Conservation (phyloP, 2,113 vertebrate genomes). For the Perca fluviatilis region DNA sequence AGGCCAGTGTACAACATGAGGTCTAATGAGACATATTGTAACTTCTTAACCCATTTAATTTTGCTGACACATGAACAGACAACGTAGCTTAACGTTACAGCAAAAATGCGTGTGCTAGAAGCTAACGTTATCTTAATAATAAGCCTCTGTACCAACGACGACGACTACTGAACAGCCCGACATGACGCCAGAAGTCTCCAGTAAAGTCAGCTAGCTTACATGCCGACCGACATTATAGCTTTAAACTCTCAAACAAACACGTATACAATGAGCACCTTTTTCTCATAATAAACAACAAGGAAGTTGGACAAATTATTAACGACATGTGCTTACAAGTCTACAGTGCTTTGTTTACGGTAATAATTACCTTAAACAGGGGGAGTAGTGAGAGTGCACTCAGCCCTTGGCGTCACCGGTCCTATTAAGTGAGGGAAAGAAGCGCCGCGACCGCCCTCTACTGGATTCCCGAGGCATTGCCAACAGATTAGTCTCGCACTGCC, state of each 20-base stretch:
- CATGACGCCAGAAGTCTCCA: neutral
- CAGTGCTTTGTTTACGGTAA: neutral
- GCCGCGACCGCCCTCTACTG: neutral
- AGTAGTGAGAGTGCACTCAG: accelerated
- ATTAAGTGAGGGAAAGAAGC: neutral
- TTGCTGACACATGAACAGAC: neutral
- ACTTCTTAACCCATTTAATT: neutral
- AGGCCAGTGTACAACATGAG: no score
- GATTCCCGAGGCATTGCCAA: neutral
- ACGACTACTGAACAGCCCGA: no score
- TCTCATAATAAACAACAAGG: neutral
- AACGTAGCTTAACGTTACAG: no score
- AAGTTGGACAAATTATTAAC: neutral
- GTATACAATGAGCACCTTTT: neutral
- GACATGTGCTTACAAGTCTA: neutral
- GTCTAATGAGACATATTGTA: no score
- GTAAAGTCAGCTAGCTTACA: neutral
- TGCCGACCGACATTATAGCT: neutral
- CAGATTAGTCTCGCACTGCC: no score
- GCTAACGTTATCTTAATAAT: neutral
- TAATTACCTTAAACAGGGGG: neutral
- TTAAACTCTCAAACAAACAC: neutral
- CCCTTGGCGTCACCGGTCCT: neutral
- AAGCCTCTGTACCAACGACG: no score
- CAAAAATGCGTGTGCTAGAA: no score